phyloP scores from a whole-genome alignment of 2,113 vertebrate species.

The Oryzias javanicus region DNA sequence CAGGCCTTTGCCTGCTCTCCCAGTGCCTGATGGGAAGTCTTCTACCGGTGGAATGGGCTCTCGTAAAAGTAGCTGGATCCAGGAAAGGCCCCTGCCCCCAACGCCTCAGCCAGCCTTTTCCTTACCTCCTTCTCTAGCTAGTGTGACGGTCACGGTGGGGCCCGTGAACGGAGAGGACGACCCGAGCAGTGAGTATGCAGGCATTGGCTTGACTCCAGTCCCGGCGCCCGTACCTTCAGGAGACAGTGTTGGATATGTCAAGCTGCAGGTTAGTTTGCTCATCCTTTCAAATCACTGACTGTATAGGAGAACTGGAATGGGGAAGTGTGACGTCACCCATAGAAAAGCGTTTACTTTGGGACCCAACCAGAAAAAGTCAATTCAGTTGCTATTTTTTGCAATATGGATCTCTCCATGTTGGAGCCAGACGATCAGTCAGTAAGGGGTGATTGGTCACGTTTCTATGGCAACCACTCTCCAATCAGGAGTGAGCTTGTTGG shows the following conservation, averaged over 20 bases:
- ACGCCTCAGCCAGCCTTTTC: conserved; percentile 79
- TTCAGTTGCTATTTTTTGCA: too few species aligned
- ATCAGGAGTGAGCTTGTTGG: too few species aligned
- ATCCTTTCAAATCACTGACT: background rate
- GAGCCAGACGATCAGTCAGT: too few species aligned
- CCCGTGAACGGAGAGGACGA: conserved; percentile 67
- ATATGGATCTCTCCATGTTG: too few species aligned
- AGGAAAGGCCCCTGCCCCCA: conserved; percentile 86
- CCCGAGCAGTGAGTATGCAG: conserved; percentile 85
- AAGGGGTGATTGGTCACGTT: too few species aligned
- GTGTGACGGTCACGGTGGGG: conserved; percentile 59
- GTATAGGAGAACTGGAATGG: too few species aligned
- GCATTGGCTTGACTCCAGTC: conserved; percentile 79
- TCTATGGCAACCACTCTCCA: too few species aligned
- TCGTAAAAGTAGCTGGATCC: conserved; percentile 87
- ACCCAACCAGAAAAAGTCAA: too few species aligned
- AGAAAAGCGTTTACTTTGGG: too few species aligned
- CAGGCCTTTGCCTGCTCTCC: conserved; percentile 85
- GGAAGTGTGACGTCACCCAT: too few species aligned
- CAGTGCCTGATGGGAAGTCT: conserved; percentile 79
- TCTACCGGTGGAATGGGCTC: conserved; percentile 78
- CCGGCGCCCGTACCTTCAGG: conserved; percentile 62
- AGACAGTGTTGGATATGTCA: conserved; percentile 80
- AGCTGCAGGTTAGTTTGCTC: conserved; percentile 72
- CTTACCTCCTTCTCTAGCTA: conserved; percentile 57